Evolutionary conservation across 2,888 invertebrate genomes (phyloP).

Genomic region (Stenolophus ochropezus): DNA sequence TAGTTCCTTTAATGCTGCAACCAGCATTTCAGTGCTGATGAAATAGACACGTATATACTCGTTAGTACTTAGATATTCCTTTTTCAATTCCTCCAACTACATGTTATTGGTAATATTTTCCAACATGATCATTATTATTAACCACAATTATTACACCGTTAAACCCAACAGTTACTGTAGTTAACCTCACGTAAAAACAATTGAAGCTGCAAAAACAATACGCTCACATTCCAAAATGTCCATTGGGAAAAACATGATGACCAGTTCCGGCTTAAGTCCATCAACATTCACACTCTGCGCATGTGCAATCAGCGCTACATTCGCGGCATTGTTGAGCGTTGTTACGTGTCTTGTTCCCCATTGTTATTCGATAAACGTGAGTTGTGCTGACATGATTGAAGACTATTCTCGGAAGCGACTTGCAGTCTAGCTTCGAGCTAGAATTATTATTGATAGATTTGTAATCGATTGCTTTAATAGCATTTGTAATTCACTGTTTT

Average conservation of each 20-base stretch:
- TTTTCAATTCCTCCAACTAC: neutral
- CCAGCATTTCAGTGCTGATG: too few species aligned
- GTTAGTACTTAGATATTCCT: too few species aligned
- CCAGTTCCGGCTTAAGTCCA: slow-evolving; percentile 52
- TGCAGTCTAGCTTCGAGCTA: slow-evolving; percentile 7
- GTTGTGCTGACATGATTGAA: slow-evolving; percentile 23
- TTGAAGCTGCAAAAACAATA: slow-evolving; percentile 54
- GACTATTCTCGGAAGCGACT: slow-evolving; percentile 23
- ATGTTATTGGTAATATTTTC: neutral
- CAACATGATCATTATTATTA: neutral
- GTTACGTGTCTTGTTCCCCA: slow-evolving; percentile 20
- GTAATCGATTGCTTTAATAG: slow-evolving; percentile 13
- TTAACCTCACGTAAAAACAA: slow-evolving; percentile 51
- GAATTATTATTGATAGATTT: slow-evolving; percentile 29
- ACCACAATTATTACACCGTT: neutral
- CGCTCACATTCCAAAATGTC: slow-evolving; percentile 55
- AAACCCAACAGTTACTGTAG: neutral
- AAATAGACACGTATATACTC: too few species aligned
- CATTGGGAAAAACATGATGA: slow-evolving; percentile 56
- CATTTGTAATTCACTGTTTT: neutral
- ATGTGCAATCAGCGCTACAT: slow-evolving; percentile 7
- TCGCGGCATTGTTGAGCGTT: slow-evolving; percentile 28
- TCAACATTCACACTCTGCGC: slow-evolving; percentile 42
- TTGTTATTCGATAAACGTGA: slow-evolving; percentile 27
- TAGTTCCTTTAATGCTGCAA: too few species aligned